Conservation (phyloP, 1,140 invertebrate species). For the Cephus cinctus region DNA sequence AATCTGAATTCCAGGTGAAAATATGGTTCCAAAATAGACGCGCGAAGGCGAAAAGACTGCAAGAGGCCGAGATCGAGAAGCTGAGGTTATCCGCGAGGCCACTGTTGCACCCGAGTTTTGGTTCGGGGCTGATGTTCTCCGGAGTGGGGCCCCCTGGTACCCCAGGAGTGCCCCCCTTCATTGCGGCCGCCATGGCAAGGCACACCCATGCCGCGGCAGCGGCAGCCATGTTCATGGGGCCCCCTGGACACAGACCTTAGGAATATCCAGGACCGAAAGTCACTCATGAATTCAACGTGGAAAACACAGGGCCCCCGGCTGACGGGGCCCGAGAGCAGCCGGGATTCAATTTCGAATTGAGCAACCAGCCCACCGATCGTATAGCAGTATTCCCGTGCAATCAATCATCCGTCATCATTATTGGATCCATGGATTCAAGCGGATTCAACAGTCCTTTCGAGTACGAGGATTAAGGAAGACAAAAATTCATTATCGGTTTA, state of each 20-base stretch:
- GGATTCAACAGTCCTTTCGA: too few species aligned
- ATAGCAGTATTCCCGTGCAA: too few species aligned
- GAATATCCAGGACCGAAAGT: too few species aligned
- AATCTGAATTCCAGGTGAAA: conserved; percentile 85
- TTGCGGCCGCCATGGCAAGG: conserved; percentile 54
- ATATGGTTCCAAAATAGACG: conserved; percentile 97
- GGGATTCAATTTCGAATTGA: too few species aligned
- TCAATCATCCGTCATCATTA: too few species aligned
- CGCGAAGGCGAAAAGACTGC: conserved; percentile 91
- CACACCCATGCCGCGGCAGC: conserved; percentile 52
- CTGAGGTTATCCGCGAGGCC: conserved; percentile 72
- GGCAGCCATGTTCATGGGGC: conserved; percentile 55
- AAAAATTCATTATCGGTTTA: too few species aligned
- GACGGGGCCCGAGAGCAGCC: too few species aligned
- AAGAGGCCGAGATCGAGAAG: conserved; percentile 93
- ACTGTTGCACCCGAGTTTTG: conserved; percentile 51
- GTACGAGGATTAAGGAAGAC: too few species aligned
- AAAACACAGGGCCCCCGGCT: too few species aligned
- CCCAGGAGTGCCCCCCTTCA: conserved; percentile 52
- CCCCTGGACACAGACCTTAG: conserved; percentile 51
- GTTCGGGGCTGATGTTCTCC: conserved; percentile 53
- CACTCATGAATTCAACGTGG: too few species aligned
- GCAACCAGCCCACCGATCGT: too few species aligned
- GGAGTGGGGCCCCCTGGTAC: conserved; percentile 51
- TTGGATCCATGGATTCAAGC: too few species aligned